Evolutionary conservation across 2,797 vertebrate genomes (phyloP).

Genomic region (Acanthurus lineatus): DNA sequence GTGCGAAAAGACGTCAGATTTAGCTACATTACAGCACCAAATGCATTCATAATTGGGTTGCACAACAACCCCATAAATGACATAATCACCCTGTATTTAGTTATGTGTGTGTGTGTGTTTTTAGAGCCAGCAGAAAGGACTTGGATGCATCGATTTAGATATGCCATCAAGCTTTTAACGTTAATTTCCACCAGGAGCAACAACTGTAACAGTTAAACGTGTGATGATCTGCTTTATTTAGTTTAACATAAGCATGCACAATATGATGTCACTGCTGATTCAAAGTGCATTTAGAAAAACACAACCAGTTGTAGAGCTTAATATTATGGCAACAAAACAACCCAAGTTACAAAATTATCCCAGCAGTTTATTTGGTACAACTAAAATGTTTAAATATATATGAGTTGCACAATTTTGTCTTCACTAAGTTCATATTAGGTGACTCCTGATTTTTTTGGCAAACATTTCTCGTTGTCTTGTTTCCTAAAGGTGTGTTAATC

Average conservation of each 20-base stretch:
- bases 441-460: not conserved
- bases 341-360: not conserved
- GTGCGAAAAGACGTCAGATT: not conserved
- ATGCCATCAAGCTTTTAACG: conserved; percentile 4
- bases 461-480: not conserved
- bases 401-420: not conserved
- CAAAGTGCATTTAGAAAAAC: conserved; percentile 14
- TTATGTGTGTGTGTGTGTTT: conserved; percentile 1
- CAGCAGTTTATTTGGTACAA: not conserved
- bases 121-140: conserved; percentile 2
- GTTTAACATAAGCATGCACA: conserved; percentile 1
- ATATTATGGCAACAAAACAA: not conserved
- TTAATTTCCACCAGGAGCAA: conserved; percentile 22
- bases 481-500: not conserved
- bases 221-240: conserved; percentile 1
- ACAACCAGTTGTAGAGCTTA: not conserved
- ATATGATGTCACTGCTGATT: conserved; percentile 6
- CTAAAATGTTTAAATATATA: conserved; percentile 5
- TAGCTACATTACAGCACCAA: conserved; percentile 18
- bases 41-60: conserved; percentile 10
- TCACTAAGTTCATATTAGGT: not conserved
- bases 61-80: conserved; percentile 17
- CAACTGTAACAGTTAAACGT: conserved; percentile 2
- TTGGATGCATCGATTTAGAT: conserved; percentile 8
- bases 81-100: conserved; percentile 17